Evolutionary conservation across 2,797 vertebrate species (phyloP).

Genomic region (Antrozous pallidus): DNA sequence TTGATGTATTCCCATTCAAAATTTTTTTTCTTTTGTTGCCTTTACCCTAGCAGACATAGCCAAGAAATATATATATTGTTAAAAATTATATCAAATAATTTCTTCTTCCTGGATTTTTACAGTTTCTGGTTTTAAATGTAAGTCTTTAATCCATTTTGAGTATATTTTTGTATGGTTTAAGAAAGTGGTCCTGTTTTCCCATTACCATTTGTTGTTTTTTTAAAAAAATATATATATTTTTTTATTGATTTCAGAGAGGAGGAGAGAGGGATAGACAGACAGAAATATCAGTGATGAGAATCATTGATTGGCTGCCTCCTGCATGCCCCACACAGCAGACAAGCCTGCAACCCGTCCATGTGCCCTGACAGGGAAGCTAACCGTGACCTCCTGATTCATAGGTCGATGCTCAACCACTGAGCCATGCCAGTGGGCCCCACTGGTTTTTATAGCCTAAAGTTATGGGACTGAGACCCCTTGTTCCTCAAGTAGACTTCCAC

Average conservation of each 20-base stretch:
- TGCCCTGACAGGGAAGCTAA: neutral
- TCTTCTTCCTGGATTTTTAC: neutral
- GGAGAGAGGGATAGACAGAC: too few species aligned
- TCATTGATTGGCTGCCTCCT: neutral
- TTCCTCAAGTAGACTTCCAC: too few species aligned
- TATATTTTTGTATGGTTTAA: neutral
- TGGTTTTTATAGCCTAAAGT: too few species aligned
- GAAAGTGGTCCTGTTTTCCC: neutral
- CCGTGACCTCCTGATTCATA: neutral
- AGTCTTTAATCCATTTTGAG: neutral
- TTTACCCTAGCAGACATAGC: neutral
- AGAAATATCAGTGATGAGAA: neutral
- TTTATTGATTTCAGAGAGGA: too few species aligned
- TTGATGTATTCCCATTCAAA: neutral
- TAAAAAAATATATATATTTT: neutral
- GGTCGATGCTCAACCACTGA: neutral
- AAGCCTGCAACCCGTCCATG: neutral
- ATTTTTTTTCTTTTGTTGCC: neutral
- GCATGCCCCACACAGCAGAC: neutral
- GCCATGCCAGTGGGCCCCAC: neutral
- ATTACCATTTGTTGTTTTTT: neutral
- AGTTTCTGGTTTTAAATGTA: neutral
- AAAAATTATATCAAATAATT: neutral
- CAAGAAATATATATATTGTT: neutral
- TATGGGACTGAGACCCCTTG: too few species aligned